Conservation (phyloP, 2,888 invertebrate genomes). For the Hoplodrina blanda region DNA sequence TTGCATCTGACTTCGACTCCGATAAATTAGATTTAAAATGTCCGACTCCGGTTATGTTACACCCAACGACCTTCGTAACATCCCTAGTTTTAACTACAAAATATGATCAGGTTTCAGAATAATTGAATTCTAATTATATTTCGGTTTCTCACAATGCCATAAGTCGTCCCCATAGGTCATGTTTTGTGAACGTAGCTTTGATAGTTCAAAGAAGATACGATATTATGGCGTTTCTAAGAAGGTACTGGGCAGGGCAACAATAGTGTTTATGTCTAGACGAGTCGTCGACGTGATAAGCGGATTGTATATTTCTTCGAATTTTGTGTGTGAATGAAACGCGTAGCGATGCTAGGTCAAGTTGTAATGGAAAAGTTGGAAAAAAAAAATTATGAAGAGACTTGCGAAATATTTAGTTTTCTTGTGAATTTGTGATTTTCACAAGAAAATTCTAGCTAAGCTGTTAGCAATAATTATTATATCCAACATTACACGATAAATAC, state of each 20-base stretch:
- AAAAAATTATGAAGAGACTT: neutral
- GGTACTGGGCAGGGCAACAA: conserved; percentile 24
- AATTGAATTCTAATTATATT: too few species aligned
- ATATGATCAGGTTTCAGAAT: too few species aligned
- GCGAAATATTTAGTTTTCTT: neutral
- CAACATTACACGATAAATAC: too few species aligned
- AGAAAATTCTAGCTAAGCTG: too few species aligned
- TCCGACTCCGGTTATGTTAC: too few species aligned
- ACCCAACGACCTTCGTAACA: too few species aligned
- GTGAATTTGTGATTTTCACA: neutral
- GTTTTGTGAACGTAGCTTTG: conserved; percentile 3
- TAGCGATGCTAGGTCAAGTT: conserved; percentile 1
- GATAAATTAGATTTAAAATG: too few species aligned
- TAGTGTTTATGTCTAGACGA: conserved; percentile 40
- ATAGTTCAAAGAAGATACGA: conserved; percentile 37
- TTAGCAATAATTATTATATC: neutral
- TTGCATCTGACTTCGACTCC: too few species aligned
- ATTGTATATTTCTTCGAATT: conserved; percentile 48
- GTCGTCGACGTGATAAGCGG: conserved; percentile 13
- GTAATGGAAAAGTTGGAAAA: neutral
- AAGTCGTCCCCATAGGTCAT: neutral
- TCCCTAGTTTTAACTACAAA: too few species aligned
- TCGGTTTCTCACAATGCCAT: neutral
- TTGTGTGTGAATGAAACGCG: conserved; percentile 22
- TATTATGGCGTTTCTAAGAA: conserved; percentile 42